Percentiles rank a stretch among this genome's conserved stretches.
phyloP scores from a whole-genome alignment of 1,140 invertebrate genomes.

The Euborellia annulipes region DNA sequence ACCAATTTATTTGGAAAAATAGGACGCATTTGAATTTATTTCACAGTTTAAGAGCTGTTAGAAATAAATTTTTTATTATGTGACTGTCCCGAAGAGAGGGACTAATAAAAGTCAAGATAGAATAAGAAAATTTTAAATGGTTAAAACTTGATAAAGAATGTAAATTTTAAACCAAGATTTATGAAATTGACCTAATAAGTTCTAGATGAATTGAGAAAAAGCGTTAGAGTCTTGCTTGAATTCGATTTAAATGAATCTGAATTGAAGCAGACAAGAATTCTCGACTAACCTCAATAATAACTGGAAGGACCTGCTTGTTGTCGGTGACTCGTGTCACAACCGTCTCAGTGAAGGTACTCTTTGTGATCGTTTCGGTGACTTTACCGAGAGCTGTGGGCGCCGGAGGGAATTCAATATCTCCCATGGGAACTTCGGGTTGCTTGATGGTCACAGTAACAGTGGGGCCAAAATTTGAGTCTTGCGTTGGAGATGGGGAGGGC shows the following conservation, averaged over 20 bases:
- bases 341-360: slow-evolving; percentile 85
- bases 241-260: background rate
- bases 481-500: slow-evolving; percentile 21
- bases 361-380: slow-evolving; percentile 83
- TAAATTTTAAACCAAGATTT: no score
- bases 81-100: no score
- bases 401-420: slow-evolving; percentile 54
- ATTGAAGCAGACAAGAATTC: slow-evolving; percentile 4
- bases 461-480: slow-evolving; percentile 21
- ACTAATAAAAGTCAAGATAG: no score
- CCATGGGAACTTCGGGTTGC: slow-evolving; percentile 42
- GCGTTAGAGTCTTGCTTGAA: background rate
- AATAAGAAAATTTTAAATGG: no score
- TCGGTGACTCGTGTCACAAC: slow-evolving; percentile 83
- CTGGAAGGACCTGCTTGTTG: slow-evolving; percentile 64
- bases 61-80: no score
- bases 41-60: no score
- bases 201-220: no score
- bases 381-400: slow-evolving; percentile 64
- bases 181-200: no score
- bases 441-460: slow-evolving; percentile 55
- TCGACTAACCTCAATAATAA: slow-evolving; percentile 69
- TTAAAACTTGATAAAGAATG: no score
- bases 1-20: no score
- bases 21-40: no score